phyloP scores from a whole-genome alignment of 2,113 vertebrate species.

The Thymallus thymallus region DNA sequence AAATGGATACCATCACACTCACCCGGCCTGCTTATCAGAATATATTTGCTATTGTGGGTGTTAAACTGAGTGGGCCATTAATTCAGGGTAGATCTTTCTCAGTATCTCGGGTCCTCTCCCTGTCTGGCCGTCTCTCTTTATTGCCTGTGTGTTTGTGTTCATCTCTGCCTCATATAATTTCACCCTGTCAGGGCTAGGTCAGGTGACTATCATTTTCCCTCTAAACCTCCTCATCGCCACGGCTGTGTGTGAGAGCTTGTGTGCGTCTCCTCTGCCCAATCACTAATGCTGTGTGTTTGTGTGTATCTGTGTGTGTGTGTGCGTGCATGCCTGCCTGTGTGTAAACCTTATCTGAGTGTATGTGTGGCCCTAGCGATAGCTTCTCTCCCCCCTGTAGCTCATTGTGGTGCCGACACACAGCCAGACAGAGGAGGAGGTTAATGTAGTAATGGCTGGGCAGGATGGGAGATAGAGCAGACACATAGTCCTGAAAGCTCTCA shows the following conservation, averaged over 20 bases:
- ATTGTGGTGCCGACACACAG: neutral
- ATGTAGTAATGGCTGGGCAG: slow-evolving; percentile 50
- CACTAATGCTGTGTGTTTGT: neutral
- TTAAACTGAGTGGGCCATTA: neutral
- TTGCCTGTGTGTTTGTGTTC: too few species aligned
- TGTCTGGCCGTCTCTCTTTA: slow-evolving; percentile 15
- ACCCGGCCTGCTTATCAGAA: too few species aligned
- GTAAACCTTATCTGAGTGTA: too few species aligned
- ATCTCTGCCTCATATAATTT: neutral
- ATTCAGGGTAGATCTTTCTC: neutral
- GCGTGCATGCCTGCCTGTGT: neutral
- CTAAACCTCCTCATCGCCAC: too few species aligned
- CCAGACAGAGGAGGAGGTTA: slow-evolving; percentile 39
- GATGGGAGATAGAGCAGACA: slow-evolving; percentile 61
- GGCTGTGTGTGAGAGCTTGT: too few species aligned
- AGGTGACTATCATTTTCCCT: too few species aligned
- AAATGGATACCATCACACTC: too few species aligned
- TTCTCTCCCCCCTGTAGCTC: slow-evolving; percentile 22
- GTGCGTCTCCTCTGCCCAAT: too few species aligned
- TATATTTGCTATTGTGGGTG: neutral
- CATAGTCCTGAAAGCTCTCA: slow-evolving; percentile 68
- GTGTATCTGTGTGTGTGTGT: neutral
- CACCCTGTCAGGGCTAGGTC: too few species aligned
- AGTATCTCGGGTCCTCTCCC: neutral
- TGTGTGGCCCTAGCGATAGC: slow-evolving; percentile 27